Percentiles rank a stretch among this genome's conserved stretches.
These are phyloP conservation scores for Cyprichromis sp. DNA, from an alignment of 2,113 vertebrate genomes.

Conservation along the genomic window DNA sequence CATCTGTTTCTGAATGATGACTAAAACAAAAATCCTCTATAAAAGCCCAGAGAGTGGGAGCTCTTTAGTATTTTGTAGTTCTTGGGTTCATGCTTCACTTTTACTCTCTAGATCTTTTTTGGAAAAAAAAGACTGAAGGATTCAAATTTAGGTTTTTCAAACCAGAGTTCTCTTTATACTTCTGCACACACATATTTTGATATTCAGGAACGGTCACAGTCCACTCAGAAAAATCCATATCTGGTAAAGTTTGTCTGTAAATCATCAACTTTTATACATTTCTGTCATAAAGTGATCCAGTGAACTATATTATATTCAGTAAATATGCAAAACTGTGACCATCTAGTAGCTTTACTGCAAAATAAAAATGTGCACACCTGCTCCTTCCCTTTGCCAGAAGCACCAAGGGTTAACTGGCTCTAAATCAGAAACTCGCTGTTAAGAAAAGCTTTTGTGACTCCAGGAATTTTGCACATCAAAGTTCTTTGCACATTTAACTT, in stretches of 20 bases:
- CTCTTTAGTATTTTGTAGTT: background rate
- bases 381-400: background rate
- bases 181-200: background rate
- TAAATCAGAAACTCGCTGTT: background rate
- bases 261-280: background rate
- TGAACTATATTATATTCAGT: background rate
- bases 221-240: background rate
- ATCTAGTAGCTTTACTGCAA: background rate
- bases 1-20: background rate
- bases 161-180: background rate
- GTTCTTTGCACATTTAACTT: background rate
- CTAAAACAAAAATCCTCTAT: background rate
- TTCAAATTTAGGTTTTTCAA: background rate
- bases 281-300: background rate
- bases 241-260: background rate
- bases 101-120: background rate
- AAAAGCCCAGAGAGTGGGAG: background rate
- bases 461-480: background rate
- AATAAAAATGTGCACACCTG: background rate
- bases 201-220: background rate
- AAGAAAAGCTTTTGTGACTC: background rate
- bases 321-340: background rate
- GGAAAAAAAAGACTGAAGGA: fast-evolving
- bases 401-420: background rate
- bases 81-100: background rate